Base-by-base conservation (phyloP, 1,140 invertebrate species). In the Cryptotermes secundus region DNA sequence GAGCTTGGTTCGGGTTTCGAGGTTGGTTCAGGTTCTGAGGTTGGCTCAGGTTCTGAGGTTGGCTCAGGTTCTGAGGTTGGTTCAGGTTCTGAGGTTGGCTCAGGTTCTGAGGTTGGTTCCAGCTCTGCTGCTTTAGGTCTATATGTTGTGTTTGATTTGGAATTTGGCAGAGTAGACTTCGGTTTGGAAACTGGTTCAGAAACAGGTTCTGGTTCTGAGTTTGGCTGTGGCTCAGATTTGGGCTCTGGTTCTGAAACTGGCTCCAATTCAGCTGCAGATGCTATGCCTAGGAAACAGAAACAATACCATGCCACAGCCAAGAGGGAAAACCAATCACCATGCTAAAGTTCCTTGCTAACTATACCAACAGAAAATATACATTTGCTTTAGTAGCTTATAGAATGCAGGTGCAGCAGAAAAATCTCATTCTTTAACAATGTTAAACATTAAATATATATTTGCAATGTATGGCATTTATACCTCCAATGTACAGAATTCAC, bases 251-350 rank as follows among this genome's bases (percentile, higher is more conserved):
- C 88, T 7, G 88, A 87, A 86, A 85, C 87, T 26, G 90, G 86
- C 86, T 89, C 87, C 0, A 88, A 85, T 35, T 89, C 87, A 1
- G 89, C 87, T 82, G 86, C 87, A 83, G 85, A 85, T 81, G 87
- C 83, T 86, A 88, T 88, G 87, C 90, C 90, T 91, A 89, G 89
- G 89, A 89, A 90, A 90, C 90, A 91, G 89, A 89, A 91, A 87
- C 85, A 87, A 90, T 87, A 86, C 87, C 88, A 89, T 90, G 89
- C 90, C 86, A 88, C 86, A 88, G 87, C 87, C 79, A 81, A 89
- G 88, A 90, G 87, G 88, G 89, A 89, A 87, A 89, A 90, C 90
- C 90, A 85, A 85, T 26, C 85, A 85, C 85, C 82, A 83, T 12
- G n/a, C 38, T 26, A 35, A 31, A 35, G 14, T 34, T 80, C 45